Conservation (phyloP, 2,113 vertebrate species). For the Aldabrachelys gigantea region DNA sequence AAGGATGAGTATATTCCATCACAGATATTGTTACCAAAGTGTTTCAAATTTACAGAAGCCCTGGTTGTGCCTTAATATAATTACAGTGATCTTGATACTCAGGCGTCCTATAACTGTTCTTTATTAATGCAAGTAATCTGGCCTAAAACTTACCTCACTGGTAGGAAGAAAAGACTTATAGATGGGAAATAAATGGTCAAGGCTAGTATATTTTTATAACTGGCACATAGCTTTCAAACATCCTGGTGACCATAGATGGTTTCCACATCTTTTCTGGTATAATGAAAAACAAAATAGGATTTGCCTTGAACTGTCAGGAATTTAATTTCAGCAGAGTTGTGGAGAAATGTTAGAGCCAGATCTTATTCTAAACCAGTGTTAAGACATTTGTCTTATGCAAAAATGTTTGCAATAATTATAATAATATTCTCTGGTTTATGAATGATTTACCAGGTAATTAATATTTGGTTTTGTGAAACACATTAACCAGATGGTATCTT, state of each 20-base stretch:
- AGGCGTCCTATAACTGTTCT: slow-evolving; percentile 24
- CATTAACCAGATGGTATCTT: slow-evolving; percentile 60
- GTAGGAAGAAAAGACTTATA: slow-evolving; percentile 53
- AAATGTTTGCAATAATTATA: slow-evolving; percentile 56
- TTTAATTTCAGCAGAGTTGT: slow-evolving; percentile 48
- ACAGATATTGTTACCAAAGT: slow-evolving; percentile 29
- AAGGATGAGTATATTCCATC: slow-evolving; percentile 13
- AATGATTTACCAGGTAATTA: slow-evolving; percentile 63
- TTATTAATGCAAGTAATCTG: not conserved
- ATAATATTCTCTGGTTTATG: slow-evolving; percentile 45
- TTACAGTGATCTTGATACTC: slow-evolving; percentile 33
- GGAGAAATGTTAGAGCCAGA: slow-evolving; percentile 34
- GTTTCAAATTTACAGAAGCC: slow-evolving; percentile 33
- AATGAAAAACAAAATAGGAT: slow-evolving; percentile 60
- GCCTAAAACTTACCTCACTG: slow-evolving; percentile 39
- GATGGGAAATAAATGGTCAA: slow-evolving; percentile 64
- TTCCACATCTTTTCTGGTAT: slow-evolving; percentile 63
- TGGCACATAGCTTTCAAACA: slow-evolving; percentile 64
- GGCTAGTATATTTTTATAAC: slow-evolving; percentile 55
- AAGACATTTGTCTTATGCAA: slow-evolving; percentile 32
- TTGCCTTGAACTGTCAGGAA: slow-evolving; percentile 29
- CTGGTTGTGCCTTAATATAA: not conserved
- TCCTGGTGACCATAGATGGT: slow-evolving; percentile 58
- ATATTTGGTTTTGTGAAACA: slow-evolving; percentile 59
- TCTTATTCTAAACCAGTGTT: slow-evolving; percentile 48